Percentiles rank a stretch among this genome's conserved stretches.
These are phyloP conservation scores for Odontamblyopus lacepedii DNA, from an alignment of 2,797 vertebrate genomes.

Conservation along the genomic window DNA sequence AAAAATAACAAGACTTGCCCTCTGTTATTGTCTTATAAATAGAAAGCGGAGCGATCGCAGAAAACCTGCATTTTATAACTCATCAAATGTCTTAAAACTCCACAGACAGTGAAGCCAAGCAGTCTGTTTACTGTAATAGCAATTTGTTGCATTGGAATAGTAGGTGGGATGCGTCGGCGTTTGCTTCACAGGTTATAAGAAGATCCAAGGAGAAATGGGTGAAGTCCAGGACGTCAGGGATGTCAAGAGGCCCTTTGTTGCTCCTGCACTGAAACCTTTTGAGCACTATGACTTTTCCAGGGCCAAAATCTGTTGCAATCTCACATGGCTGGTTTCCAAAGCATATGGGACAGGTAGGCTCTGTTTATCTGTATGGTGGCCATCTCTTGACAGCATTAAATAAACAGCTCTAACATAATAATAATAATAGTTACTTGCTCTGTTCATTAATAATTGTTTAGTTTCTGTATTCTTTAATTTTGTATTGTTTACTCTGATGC, in stretches of 20 bases:
- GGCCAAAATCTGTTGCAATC: constrained; percentile 93
- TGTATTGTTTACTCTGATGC: not conserved
- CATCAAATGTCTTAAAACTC: constrained; percentile 15
- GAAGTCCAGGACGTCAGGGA: constrained; percentile 86
- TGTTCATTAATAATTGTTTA: not conserved
- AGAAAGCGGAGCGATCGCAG: constrained; percentile 18
- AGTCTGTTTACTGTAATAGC: constrained; percentile 11
- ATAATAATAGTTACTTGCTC: not conserved
- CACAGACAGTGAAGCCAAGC: constrained; percentile 4
- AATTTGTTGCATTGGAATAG: constrained; percentile 39
- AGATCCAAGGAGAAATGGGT: constrained; percentile 80
- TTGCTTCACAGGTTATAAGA: constrained; percentile 43
- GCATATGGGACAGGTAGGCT: constrained; percentile 97
- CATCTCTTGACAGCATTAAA: not conserved
- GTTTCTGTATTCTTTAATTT: not conserved
- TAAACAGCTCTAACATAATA: not conserved
- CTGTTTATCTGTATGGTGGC: constrained; percentile 30
- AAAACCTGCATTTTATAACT: constrained; percentile 12
- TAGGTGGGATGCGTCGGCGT: constrained; percentile 70
- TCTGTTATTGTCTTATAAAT: constrained; percentile 39
- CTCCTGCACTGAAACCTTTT: constrained; percentile 91
- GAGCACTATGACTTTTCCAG: constrained; percentile 95
- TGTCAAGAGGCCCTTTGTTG: constrained; percentile 84
- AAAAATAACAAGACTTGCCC: constrained; percentile 53
- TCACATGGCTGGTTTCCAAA: constrained; percentile 95